phyloP scores from a whole-genome alignment of 2,113 vertebrate species.

The Gasterosteus nipponicus region DNA sequence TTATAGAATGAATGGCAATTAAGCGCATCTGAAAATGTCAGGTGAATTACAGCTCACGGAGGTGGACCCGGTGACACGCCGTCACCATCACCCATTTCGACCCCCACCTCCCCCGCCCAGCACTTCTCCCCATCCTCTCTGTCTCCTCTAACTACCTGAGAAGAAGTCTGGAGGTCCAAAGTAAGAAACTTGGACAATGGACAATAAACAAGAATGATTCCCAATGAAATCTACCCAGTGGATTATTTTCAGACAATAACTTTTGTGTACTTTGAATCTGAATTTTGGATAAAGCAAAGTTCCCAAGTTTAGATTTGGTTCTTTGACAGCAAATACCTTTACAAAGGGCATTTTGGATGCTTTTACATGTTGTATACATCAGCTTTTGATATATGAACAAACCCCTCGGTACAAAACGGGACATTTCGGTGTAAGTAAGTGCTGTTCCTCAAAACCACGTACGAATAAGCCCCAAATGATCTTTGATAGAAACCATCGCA shows the following conservation, averaged over 20 bases:
- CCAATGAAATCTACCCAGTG: not conserved
- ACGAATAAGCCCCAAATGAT: not conserved
- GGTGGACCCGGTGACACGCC: slow-evolving; percentile 51
- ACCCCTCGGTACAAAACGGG: not conserved
- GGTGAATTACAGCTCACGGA: slow-evolving; percentile 65
- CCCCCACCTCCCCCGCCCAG: slow-evolving; percentile 1
- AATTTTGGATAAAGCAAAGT: not conserved
- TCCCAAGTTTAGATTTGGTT: not conserved
- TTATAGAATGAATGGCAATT: slow-evolving; percentile 79
- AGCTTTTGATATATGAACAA: not conserved
- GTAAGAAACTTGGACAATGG: slow-evolving; percentile 11
- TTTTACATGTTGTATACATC: not conserved
- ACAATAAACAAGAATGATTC: not conserved
- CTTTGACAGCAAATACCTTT: not conserved
- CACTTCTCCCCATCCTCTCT: not conserved
- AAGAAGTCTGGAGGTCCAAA: not conserved
- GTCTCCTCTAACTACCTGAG: not conserved
- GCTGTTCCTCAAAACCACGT: too few relatives aligned
- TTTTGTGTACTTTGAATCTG: not conserved
- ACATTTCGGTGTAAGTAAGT: not conserved
- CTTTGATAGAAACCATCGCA: not conserved
- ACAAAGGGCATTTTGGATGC: not conserved
- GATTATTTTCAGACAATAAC: not conserved
- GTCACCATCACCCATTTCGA: slow-evolving; percentile 22
- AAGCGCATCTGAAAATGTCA: slow-evolving; percentile 79